phyloP scores from a whole-genome alignment of 2,113 vertebrate species.

The Progne subis region DNA sequence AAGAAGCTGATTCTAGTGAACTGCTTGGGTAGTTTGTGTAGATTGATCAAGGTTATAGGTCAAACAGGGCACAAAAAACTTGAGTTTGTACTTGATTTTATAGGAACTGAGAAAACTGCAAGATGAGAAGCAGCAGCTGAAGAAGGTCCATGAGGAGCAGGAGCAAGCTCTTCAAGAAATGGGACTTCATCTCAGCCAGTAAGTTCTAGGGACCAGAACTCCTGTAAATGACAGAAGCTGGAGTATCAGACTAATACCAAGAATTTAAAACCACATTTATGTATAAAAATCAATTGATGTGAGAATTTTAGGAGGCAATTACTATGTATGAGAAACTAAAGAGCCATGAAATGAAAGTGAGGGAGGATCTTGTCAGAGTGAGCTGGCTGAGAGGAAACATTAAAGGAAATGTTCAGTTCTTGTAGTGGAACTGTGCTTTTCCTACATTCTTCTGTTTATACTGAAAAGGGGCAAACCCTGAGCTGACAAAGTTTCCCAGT shows the following conservation, averaged over 20 bases:
- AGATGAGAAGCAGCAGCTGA: slow-evolving; percentile 88
- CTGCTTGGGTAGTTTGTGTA: neutral
- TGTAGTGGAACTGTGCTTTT: neutral
- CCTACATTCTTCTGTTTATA: neutral
- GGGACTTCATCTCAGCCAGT: slow-evolving; percentile 98
- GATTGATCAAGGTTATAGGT: fast-evolving
- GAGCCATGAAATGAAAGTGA: neutral
- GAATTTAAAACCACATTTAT: neutral
- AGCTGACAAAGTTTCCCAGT: neutral
- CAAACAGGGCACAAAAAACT: neutral
- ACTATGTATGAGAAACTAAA: neutral
- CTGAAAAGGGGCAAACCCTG: neutral
- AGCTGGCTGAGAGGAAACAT: neutral
- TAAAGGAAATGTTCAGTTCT: neutral
- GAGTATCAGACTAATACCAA: neutral
- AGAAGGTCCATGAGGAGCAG: slow-evolving; percentile 88
- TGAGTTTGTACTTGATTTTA: neutral
- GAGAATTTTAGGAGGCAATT: neutral
- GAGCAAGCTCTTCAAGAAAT: slow-evolving; percentile 97
- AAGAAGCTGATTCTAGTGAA: neutral
- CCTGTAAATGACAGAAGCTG: fast-evolving
- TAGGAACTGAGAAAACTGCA: slow-evolving; percentile 89
- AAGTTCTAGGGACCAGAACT: slow-evolving; percentile 42
- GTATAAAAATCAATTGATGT: neutral
- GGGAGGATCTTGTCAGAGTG: neutral